Conservation (phyloP, 23 tunicate genomes). For the Trididemnum clinides region DNA sequence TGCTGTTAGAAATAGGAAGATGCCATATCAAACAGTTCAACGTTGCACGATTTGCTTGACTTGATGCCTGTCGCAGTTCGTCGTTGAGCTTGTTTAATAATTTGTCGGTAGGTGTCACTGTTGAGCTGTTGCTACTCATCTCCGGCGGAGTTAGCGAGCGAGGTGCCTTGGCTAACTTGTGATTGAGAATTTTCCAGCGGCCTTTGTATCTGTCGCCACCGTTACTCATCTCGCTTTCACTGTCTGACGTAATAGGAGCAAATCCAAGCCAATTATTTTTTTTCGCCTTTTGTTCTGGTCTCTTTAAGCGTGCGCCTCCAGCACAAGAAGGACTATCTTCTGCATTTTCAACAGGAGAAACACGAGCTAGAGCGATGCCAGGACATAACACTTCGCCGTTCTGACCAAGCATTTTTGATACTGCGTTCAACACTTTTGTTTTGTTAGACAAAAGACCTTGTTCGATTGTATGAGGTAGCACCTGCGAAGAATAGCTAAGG, state of each 20-base stretch:
- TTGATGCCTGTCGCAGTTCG: too few relatives aligned
- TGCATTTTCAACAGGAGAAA: not conserved
- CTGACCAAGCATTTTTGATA: slow-evolving; percentile 69
- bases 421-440: slow-evolving; percentile 48
- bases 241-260: slow-evolving; percentile 2
- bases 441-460: slow-evolving; percentile 80
- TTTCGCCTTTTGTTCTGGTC: not conserved
- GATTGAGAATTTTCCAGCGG: slow-evolving; percentile 45
- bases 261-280: slow-evolving; percentile 22
- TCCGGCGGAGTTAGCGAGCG: slow-evolving; percentile 28
- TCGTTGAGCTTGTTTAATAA: slow-evolving; percentile 32
- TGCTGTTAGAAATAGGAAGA: slow-evolving; percentile 39
- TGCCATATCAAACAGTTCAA: slow-evolving; percentile 78
- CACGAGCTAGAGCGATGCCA: slow-evolving; percentile 39
- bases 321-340: not conserved
- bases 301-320: not conserved
- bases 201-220: slow-evolving; percentile 37
- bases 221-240: slow-evolving; percentile 17
- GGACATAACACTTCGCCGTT: slow-evolving; percentile 81
- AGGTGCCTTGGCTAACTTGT: not conserved
- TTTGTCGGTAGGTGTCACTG: slow-evolving; percentile 56
- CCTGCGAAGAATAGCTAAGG: slow-evolving; percentile 9
- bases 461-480: slow-evolving; percentile 78
- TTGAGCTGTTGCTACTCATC: slow-evolving; percentile 7
- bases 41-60: too few relatives aligned